A percentile compares a stretch with the other conserved stretches of the same genome.
phyloP scores from a whole-genome alignment of 2,113 vertebrate species.

The Chloropsis cyanopogon region DNA sequence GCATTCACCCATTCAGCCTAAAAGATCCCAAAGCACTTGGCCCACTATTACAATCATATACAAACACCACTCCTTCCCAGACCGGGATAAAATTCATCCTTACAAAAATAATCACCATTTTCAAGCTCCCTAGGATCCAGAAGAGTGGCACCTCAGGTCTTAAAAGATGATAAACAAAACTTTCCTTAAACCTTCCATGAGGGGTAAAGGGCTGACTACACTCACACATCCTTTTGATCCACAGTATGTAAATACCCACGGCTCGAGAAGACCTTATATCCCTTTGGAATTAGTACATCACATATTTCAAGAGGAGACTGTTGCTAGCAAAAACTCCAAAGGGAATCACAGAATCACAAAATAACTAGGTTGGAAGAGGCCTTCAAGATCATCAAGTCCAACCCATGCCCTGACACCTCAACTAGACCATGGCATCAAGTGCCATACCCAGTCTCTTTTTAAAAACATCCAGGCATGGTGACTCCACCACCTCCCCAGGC shows the following conservation, averaged over 20 bases:
- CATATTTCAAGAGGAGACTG: not conserved
- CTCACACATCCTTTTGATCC: not conserved
- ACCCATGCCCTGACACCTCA: no score
- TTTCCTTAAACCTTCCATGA: not conserved
- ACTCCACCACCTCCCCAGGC: no score
- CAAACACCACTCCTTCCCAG: not conserved
- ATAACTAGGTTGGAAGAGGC: no score
- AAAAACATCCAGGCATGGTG: no score
- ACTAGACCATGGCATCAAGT: no score
- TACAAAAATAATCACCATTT: not conserved
- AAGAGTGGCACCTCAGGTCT: not conserved
- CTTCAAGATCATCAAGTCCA: no score
- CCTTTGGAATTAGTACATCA: not conserved
- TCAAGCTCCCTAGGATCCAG: not conserved
- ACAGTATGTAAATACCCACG: rapidly evolving
- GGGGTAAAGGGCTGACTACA: not conserved
- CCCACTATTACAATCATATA: not conserved
- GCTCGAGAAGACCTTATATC: no score
- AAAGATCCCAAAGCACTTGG: not conserved
- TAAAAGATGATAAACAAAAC: not conserved
- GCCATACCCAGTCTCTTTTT: no score
- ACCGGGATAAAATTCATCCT: not conserved
- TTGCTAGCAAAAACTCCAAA: not conserved
- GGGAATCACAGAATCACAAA: not conserved
- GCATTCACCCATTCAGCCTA: not conserved